Percentiles rank a stretch among this genome's conserved stretches.
Evolutionary conservation across 2,113 vertebrate species (phyloP).

Genomic region (Toxostoma redivivum): DNA sequence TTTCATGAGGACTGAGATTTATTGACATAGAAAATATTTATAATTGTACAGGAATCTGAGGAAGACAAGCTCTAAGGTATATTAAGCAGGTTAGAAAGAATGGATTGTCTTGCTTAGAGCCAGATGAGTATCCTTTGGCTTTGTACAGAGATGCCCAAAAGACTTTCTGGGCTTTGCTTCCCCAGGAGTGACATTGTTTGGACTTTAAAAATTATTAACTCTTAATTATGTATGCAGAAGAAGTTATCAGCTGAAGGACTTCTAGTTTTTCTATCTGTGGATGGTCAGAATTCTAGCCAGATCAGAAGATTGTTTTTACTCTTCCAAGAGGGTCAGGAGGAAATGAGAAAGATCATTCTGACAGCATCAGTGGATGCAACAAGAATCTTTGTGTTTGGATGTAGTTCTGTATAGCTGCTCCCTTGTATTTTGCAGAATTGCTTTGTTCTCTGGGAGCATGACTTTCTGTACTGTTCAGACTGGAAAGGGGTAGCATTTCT

Average conservation of each 20-base stretch:
- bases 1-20: background rate
- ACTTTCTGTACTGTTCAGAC: background rate
- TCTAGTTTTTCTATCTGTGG: background rate
- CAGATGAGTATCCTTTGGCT: background rate
- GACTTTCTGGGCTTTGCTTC: background rate
- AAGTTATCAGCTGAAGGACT: background rate
- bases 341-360: background rate
- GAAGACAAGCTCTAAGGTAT: background rate
- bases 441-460: background rate
- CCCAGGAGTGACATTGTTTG: background rate
- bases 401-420: background rate
- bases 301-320: background rate
- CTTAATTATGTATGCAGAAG: background rate
- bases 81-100: background rate
- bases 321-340: background rate
- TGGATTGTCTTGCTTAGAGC: background rate
- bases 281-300: background rate
- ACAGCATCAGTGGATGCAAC: background rate
- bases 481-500: background rate
- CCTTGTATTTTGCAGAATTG: background rate
- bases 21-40: background rate
- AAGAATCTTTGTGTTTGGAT: background rate
- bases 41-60: background rate
- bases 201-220: background rate
- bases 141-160: background rate